phyloP scores from a whole-genome alignment of 2,797 vertebrate species.

The Danio aesculapii region DNA sequence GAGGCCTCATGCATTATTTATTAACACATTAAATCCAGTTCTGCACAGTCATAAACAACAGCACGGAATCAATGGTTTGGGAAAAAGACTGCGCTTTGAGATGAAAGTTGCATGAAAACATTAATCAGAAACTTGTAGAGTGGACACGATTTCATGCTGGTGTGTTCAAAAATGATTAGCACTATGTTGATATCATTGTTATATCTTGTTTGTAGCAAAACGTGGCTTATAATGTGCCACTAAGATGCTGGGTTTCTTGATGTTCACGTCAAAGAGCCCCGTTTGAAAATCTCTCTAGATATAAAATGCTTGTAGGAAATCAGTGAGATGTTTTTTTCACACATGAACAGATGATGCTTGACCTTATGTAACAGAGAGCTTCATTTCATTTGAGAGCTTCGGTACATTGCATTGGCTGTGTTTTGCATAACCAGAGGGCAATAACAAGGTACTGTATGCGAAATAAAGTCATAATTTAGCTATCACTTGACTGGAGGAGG shows the following conservation, averaged over 20 bases:
- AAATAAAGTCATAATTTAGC: not conserved
- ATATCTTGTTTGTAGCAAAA: no score
- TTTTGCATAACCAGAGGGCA: not conserved
- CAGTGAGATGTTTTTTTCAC: not conserved
- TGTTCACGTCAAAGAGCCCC: no score
- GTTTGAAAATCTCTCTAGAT: no score
- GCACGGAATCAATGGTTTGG: not conserved
- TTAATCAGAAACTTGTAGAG: not conserved
- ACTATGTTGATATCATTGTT: no score
- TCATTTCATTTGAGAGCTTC: not conserved
- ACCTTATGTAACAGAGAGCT: not conserved
- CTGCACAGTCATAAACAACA: not conserved
- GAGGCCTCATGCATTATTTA: conserved; percentile 2
- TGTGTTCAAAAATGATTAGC: no score
- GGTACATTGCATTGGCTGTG: not conserved
- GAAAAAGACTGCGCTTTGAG: not conserved
- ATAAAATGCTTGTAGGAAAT: no score
- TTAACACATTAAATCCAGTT: not conserved
- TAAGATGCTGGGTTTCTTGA: no score
- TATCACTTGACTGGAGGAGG: not conserved
- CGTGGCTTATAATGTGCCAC: no score
- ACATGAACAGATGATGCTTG: no score
- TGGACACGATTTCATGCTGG: not conserved
- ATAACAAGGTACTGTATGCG: not conserved
- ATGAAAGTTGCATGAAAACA: not conserved